Base-by-base conservation (phyloP, 2,113 vertebrate genomes). In the Nothobranchius furzeri region DNA sequence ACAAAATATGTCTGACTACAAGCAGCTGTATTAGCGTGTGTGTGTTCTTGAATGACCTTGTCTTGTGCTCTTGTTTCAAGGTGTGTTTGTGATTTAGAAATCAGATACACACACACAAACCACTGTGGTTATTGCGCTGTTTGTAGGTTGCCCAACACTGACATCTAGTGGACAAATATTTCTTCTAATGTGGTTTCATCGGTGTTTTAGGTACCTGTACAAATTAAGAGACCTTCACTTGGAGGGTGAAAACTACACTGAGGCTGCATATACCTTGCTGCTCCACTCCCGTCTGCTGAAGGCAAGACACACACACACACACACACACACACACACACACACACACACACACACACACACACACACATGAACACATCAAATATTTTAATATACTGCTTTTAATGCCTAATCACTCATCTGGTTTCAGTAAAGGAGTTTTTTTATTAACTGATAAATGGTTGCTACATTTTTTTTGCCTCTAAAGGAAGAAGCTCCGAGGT, bases 161-260 rank as follows among this genome's bases (percentile, higher is more conserved):
- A 65, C 90, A 87, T 82, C 91, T 90, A 83, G 88, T 91, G 91
- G 90, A 70, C 5, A 12, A 8, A 57, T 66, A 9, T 60, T 15
- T 37, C 20, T 9, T 50, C 36, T 20, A 0, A 70, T 37, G 25
- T 42, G 7, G 64, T 3, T 70, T 25, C 70, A 7, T 63, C 36
- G 73, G 35, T 56, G 17, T 55, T 40, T 6, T 61, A 99, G 98
- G 75, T 99, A 99, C 75, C 94, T 99, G 46, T 98, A 99, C 85
- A 99, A 99, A 70, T 81, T 98, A 70, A 90, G 96, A 6, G 96
- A 99, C 86, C 95, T 98, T 90, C 98, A 99, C 86, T 86, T 98
- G 89, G 97, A 98, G 67, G 95, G 94, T 58, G 98, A 98, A 76
- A 98, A 98, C 85, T 98, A 95, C 91, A 99, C 97, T 0, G 98